Evolutionary conservation across 2,113 vertebrate genomes (phyloP), one percentile per base, ranked within the genome.

Genomic region (Neomonachus schauinslandi): DNA sequence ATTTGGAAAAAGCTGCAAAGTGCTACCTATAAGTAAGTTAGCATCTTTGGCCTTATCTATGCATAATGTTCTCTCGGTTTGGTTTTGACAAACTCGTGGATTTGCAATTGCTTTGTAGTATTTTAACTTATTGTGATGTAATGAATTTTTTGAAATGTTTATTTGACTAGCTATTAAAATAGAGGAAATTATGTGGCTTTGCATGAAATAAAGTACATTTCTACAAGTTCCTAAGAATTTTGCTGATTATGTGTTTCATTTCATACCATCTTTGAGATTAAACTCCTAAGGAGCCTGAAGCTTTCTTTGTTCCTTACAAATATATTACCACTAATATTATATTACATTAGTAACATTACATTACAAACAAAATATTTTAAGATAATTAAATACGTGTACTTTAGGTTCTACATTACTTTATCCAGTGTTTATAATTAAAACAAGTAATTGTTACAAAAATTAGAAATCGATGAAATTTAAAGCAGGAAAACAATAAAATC

Each of bases 181-280:
- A 96, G 14, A 96, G 93, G 76, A 95, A 96, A 95, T 96, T 49
- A 83, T 71, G 88, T 94, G 91, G 91, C 96, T 96, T 98, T 98
- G 99, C 98, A 98, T 98, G 98, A 98, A 99, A 99, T 98, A 99
- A 98, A 98, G 96, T 98, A 97, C 0, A 97, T 98, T 98, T 98
- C 97, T 98, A 87, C 92, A 97, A 90, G 36, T 94, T 97, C 95
- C 26, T 79, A 86, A 83, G 59, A 94, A 80, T 76, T 89, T 94
- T 97, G 36, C 59, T 94, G n/a, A 92, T 95, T 89, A 18, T 97
- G 71, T 15, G 28, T 87, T 97, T 86, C 69, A 36, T 22, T 74
- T 96, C 22, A 77, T 89, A 19, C 59, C n/a, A 28, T 89, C 88
- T 89, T 96, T 81, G 63, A 93, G 31, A 59, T 96, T 74, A 91